Percentiles rank a stretch among this genome's conserved stretches.
Conservation (phyloP, 2,797 vertebrate species). For the Mastacembelus armatus region DNA sequence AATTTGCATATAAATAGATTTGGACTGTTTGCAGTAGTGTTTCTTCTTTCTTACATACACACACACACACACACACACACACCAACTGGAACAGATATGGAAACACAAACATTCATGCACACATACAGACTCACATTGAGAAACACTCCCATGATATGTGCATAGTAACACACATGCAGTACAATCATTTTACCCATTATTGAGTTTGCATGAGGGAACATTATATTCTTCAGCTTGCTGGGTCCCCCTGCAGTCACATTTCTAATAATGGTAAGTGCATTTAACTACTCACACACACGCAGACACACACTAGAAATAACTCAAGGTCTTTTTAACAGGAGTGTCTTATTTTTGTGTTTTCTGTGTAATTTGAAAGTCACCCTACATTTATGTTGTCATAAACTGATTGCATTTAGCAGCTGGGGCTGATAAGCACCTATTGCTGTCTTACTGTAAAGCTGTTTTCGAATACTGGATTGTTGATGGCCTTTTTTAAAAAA, state of each 20-base stretch:
- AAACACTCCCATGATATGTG: slow-evolving; percentile 27
- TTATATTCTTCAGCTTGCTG: slow-evolving; percentile 58
- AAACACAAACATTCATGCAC: slow-evolving; percentile 15
- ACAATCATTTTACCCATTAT: slow-evolving; percentile 51
- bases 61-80: slow-evolving; percentile 9
- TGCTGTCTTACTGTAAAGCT: slow-evolving; percentile 20
- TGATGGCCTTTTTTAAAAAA: slow-evolving; percentile 7
- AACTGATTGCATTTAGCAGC: slow-evolving; percentile 14
- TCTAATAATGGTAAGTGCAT: slow-evolving; percentile 44
- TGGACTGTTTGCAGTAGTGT: slow-evolving; percentile 86
- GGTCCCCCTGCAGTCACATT: slow-evolving; percentile 37
- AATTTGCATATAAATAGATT: slow-evolving; percentile 98
- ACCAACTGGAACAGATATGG: slow-evolving; percentile 11
- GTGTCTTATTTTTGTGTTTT: slow-evolving; percentile 5
- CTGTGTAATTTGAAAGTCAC: slow-evolving; percentile 12
- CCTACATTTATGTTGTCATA: slow-evolving; percentile 10
- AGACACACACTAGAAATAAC: slow-evolving; percentile 1
- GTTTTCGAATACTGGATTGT: not conserved
- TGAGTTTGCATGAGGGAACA: slow-evolving; percentile 65
- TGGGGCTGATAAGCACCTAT: not conserved
- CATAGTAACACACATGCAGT: slow-evolving; percentile 6
- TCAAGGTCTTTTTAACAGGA: slow-evolving; percentile 14
- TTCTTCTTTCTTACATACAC: slow-evolving; percentile 45
- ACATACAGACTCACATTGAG: slow-evolving; percentile 1
- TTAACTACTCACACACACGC: slow-evolving; percentile 22